Conservation (phyloP, 1,140 invertebrate genomes). For the Gryllus bimaculatus region DNA sequence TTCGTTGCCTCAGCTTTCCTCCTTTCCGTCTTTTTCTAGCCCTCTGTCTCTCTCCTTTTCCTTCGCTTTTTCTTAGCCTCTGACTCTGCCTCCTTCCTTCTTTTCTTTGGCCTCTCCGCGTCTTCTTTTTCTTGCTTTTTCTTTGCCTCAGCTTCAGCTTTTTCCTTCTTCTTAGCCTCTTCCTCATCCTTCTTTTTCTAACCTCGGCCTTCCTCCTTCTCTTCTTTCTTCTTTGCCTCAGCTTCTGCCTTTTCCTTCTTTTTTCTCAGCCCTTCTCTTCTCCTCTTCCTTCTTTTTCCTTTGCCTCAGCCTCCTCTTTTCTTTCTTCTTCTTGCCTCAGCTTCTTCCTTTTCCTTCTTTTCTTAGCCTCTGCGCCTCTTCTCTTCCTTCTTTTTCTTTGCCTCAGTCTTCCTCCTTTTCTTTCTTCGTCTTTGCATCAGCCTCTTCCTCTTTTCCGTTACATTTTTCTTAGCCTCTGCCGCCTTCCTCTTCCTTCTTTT, state of each 20-base stretch:
- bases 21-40: slow-evolving; percentile 29
- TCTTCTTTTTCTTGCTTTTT: slow-evolving; percentile 22
- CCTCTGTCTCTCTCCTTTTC: slow-evolving; percentile 25
- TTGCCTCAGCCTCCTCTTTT: slow-evolving; percentile 17
- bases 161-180: slow-evolving; percentile 21
- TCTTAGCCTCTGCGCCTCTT: too few relatives aligned
- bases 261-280: slow-evolving; percentile 18
- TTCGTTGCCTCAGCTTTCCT: slow-evolving; percentile 15
- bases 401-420: slow-evolving; percentile 18
- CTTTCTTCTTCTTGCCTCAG: slow-evolving; percentile 21
- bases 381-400: slow-evolving; percentile 11
- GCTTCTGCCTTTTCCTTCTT: too few relatives aligned
- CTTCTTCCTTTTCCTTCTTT: background rate
- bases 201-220: slow-evolving; percentile 14
- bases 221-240: slow-evolving; percentile 10
- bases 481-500: slow-evolving; percentile 22
- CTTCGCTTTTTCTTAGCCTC: slow-evolving; percentile 19
- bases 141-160: slow-evolving; percentile 13
- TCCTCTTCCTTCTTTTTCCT: slow-evolving; percentile 25
- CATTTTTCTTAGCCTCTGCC: slow-evolving; percentile 21
- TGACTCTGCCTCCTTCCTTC: slow-evolving; percentile 20
- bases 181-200: slow-evolving; percentile 20
- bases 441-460: slow-evolving; percentile 22
- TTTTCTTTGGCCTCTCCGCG: slow-evolving; percentile 22
- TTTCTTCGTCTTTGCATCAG: slow-evolving; percentile 19